These are phyloP conservation scores for Drosophila algonquin DNA, from an alignment of 2,888 invertebrate genomes.

Conservation along the genomic window DNA sequence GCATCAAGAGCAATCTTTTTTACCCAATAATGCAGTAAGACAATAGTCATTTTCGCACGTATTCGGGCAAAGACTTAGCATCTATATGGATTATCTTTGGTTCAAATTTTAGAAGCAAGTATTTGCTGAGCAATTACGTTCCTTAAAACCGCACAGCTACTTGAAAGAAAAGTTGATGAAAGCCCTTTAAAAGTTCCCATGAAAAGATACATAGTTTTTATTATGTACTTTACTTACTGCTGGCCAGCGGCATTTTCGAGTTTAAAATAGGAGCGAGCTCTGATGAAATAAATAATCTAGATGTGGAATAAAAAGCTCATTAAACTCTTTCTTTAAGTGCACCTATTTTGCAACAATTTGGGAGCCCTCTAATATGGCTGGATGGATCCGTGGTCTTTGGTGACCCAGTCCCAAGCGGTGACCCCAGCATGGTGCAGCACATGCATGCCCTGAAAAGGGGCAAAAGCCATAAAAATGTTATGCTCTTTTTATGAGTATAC, in stretches of 20 bases:
- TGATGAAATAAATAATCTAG: not conserved
- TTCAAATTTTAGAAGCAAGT: too few species aligned
- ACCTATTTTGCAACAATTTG: slow-evolving; percentile 53
- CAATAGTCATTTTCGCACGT: too few species aligned
- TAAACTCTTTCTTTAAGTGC: slow-evolving; percentile 41
- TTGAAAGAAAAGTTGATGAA: too few species aligned
- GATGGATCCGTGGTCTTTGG: slow-evolving; percentile 36
- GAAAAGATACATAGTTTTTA: not conserved
- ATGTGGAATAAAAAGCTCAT: slow-evolving; percentile 29
- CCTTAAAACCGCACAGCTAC: too few species aligned
- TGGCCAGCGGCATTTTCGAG: not conserved
- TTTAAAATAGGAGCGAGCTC: not conserved
- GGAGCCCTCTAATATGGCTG: slow-evolving; percentile 26
- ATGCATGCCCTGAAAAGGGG: slow-evolving; percentile 53
- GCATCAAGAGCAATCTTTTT: too few species aligned
- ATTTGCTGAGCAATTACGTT: too few species aligned
- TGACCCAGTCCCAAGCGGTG: slow-evolving; percentile 41
- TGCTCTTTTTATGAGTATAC: slow-evolving; percentile 73
- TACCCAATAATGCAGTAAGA: too few species aligned
- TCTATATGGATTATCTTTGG: too few species aligned
- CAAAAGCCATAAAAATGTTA: slow-evolving; percentile 69
- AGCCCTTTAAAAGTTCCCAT: too few species aligned
- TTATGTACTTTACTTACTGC: slow-evolving; percentile 31
- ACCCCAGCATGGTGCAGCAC: slow-evolving; percentile 23
- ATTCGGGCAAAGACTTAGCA: too few species aligned